phyloP scores from a whole-genome alignment of 2,113 vertebrate species.

The Dasyornis broadbenti region DNA sequence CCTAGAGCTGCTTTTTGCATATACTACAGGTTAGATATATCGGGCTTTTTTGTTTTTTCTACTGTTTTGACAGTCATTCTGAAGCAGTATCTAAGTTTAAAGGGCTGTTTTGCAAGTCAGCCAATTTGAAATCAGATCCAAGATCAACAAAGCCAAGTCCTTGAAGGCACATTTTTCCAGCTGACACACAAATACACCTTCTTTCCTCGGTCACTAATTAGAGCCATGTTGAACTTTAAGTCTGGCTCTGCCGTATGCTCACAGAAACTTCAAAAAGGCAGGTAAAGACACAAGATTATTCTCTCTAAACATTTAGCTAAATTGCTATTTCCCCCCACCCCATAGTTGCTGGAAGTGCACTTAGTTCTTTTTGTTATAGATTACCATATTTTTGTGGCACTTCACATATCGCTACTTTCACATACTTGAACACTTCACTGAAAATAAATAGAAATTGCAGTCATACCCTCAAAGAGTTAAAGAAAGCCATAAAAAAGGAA shows the following conservation, averaged over 20 bases:
- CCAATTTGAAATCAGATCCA: constrained; percentile 19
- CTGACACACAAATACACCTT: constrained; percentile 12
- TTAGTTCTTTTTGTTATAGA: neutral
- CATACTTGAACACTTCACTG: neutral
- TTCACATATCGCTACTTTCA: neutral
- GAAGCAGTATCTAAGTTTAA: constrained; percentile 3
- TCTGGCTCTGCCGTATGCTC: neutral
- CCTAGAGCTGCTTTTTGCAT: neutral
- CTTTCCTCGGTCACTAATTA: neutral
- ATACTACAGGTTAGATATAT: neutral
- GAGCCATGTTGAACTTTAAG: neutral
- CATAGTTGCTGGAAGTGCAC: fast-evolving
- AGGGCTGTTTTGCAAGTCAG: neutral
- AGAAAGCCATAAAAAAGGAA: neutral
- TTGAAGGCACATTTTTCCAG: constrained; percentile 28
- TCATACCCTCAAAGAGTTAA: neutral
- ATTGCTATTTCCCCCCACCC: neutral
- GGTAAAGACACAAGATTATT: neutral
- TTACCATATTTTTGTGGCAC: neutral
- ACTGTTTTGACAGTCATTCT: neutral
- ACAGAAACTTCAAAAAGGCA: neutral
- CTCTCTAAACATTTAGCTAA: neutral
- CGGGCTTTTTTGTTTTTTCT: neutral
- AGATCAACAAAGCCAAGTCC: neutral
- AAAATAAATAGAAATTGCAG: neutral